Base-by-base conservation (phyloP, 2,888 invertebrate species). In the Trichacis sp. region DNA sequence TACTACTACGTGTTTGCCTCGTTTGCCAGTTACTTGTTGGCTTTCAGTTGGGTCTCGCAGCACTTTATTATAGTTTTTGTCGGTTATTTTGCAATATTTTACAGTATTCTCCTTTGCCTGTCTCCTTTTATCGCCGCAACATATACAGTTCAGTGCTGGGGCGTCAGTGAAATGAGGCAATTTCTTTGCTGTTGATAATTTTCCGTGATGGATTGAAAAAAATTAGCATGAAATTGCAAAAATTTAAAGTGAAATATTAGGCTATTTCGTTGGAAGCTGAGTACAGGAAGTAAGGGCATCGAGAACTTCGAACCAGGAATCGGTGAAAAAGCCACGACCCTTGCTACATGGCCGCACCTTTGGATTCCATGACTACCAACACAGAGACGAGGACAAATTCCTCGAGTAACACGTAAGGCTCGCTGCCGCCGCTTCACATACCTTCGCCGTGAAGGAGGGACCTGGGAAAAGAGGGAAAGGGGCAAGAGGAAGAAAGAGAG, bases 301-400 rank as follows among this genome's bases (percentile, higher is more conserved):
- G n/a, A n/a, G n/a, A n/a, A 38, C 38, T 11, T 38, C 11, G 38
- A 6, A 4, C 3, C 3, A 11, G 11, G 5, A 38, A 4, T 3
- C 59, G 58, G 61, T 51, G 61, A 50, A 66, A 62, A 66, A 68
- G 64, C 58, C 64, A 46, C 64, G 64, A 61, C 54, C 66, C 60
- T 60, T 54, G 67, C 46, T 50, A 19, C 53, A 49, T 53, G 62
- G 73, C 77, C 78, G 78, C 79, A 77, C 79, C 79, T 79, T 75
- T 72, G 72, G 72, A 78, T 78, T 78, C 77, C 79, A 74, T 60
- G 70, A 68, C 69, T 38, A 75, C 72, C 77, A 71, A 73, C 69
- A 67, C 72, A 64, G 57, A 33, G 52, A 64, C 62, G 58, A 47
- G 57, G 55, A 47, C 64, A 59, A 64, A 69, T 67, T 69, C 69